Conservation (phyloP, 2,888 invertebrate species). For the Protodeltote pygarga region DNA sequence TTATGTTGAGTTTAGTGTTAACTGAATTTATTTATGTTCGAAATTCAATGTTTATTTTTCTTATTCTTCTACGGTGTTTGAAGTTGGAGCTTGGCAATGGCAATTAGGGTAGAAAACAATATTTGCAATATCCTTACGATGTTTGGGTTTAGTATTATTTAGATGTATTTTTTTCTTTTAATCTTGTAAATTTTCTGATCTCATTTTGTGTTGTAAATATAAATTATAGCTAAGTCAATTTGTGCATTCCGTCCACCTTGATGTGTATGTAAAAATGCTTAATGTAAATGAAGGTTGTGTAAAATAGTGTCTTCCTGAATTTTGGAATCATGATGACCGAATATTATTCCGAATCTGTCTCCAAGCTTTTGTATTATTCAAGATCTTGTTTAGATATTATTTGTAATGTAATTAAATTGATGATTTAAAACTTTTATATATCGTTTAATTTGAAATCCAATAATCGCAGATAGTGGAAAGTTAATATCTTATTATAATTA, state of each 20-base stretch:
- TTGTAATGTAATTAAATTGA: constrained; percentile 53
- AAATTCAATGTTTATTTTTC: constrained; percentile 30
- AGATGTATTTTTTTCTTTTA: constrained; percentile 55
- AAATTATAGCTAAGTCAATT: constrained; percentile 57
- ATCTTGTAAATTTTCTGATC: constrained; percentile 82
- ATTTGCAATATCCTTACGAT: constrained; percentile 47
- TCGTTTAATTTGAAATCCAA: not conserved
- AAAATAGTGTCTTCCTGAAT: constrained; percentile 48
- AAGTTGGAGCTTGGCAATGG: constrained; percentile 22
- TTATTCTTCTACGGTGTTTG: constrained; percentile 8
- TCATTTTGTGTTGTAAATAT: constrained; percentile 79
- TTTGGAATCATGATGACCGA: constrained; percentile 28
- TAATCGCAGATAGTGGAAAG: too few species aligned
- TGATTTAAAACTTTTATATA: constrained; percentile 25
- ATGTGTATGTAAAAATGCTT: constrained; percentile 38
- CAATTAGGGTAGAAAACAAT: constrained; percentile 43
- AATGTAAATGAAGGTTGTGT: constrained; percentile 48
- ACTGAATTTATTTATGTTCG: constrained; percentile 29
- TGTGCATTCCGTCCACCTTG: constrained; percentile 61
- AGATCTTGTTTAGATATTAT: constrained; percentile 51
- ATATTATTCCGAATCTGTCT: constrained; percentile 28
- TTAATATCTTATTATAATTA: too few species aligned
- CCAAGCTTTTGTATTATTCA: constrained; percentile 45
- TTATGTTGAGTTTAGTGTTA: constrained; percentile 18
- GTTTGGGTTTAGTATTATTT: constrained; percentile 63